A percentile compares a stretch with the other conserved stretches of the same genome.
Evolutionary conservation across 2,888 invertebrate genomes (phyloP).

Genomic region (Phyllotreta cruciferae): DNA sequence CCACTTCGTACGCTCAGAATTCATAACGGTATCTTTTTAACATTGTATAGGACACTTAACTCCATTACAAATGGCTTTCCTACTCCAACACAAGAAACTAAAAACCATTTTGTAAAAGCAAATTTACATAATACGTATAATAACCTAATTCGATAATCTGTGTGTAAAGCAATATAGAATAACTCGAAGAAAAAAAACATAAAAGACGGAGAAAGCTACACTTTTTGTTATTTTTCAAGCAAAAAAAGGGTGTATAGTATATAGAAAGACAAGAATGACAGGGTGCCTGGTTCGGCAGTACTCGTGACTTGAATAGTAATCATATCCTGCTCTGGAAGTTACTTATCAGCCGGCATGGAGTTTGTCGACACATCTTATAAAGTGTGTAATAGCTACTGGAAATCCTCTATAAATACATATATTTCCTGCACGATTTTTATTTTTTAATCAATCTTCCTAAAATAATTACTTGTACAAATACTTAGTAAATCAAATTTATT

Average conservation of each 20-base stretch:
- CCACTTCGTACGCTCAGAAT: slow-evolving; percentile 23
- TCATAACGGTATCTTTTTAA: slow-evolving; percentile 25
- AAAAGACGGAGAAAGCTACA: slow-evolving; percentile 53
- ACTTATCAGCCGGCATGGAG: slow-evolving; percentile 20
- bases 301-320: slow-evolving; percentile 59
- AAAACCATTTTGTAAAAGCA: slow-evolving; percentile 33
- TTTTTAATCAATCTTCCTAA: neutral
- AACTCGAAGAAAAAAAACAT: slow-evolving; percentile 48
- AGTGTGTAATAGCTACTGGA: no score
- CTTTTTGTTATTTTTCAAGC: slow-evolving; percentile 58
- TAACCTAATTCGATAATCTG: slow-evolving; percentile 37
- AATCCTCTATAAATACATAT: neutral
- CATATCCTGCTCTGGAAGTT: slow-evolving; percentile 43
- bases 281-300: slow-evolving; percentile 57
- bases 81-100: slow-evolving; percentile 29
- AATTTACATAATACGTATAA: slow-evolving; percentile 38
- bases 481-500: no score
- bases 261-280: slow-evolving; percentile 60
- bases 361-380: neutral
- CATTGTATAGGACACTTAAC: slow-evolving; percentile 21
- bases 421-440: neutral
- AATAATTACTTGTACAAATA: neutral
- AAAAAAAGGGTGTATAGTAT: slow-evolving; percentile 57
- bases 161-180: slow-evolving; percentile 38
- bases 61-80: slow-evolving; percentile 29